Evolutionary conservation across 23 tunicate genomes (phyloP), one percentile per base, ranked within the genome.

Genomic region (Phallusia fumigata): DNA sequence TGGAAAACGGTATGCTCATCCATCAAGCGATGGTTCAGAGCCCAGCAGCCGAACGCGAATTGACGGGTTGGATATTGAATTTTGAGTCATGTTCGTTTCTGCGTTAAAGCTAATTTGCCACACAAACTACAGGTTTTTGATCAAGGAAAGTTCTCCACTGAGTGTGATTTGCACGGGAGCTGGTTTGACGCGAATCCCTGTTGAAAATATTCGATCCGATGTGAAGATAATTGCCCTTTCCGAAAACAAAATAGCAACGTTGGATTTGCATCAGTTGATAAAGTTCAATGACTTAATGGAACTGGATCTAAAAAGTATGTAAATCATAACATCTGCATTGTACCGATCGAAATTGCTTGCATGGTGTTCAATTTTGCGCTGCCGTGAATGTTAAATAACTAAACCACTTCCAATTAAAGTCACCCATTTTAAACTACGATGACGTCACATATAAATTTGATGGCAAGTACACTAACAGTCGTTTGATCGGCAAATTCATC

Each of bases 91-190:
- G 47, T 40, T 40, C 5, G 5, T 40, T 40, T 40, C 10, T 40
- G 47, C 5, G 47, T 40, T 3, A 40, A 10, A 5, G 47, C 10
- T 10, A 40, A 40, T 40, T 40, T 40, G 47, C 10, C n/a, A n/a
- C n/a, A n/a, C n/a, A n/a, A n/a, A 10, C 28, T 58, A 13, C 16
- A 58, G 69, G 69, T 58, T 58, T 58, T 3, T 21, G 28, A 22
- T 58, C 28, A 58, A 58, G 28, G 28, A 24, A 58, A 58, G 26
- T 24, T 24, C 28, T 8, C 69, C 69, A 13, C 16, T 89, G 12
- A 40, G 83, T 32, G 95, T 82, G 18, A 86, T 85, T 47, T 90
- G 95, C 51, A 65, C 51, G 0, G 83, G 80, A n/a, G 84, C 87
- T 15, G 76, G 81, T 11, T 77, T 73, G 72, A 81, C 80, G 19